Evolutionary conservation across 2,113 vertebrate species (phyloP).

Genomic region (Saguinus imperator): DNA sequence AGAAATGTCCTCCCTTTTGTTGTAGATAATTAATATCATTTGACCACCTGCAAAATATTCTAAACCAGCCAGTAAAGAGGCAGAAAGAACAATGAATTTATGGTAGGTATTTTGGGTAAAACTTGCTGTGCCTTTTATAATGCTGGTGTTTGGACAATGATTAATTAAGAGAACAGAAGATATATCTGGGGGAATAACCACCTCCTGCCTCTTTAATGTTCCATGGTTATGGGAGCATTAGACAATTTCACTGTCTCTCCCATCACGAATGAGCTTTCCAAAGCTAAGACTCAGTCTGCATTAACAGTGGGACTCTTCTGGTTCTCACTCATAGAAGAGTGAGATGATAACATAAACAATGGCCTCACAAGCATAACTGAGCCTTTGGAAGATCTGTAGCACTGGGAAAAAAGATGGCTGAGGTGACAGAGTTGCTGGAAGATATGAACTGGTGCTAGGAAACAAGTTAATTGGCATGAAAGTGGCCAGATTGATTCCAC

Average conservation of each 20-base stretch:
- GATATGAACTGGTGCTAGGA: neutral
- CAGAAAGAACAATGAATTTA: constrained; percentile 49
- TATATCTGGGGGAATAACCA: constrained; percentile 19
- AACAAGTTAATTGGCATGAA: neutral
- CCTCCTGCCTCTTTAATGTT: constrained; percentile 6
- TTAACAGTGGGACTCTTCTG: constrained; percentile 33
- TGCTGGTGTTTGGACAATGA: constrained; percentile 41
- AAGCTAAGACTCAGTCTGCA: neutral
- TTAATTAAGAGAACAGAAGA: constrained; percentile 57
- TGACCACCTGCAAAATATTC: constrained; percentile 50
- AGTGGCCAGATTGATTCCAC: neutral
- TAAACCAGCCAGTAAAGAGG: constrained; percentile 28
- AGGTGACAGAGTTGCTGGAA: neutral
- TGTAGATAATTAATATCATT: constrained; percentile 61
- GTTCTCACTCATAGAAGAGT: neutral
- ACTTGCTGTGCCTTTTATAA: neutral
- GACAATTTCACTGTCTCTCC: neutral
- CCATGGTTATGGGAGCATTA: neutral
- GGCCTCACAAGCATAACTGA: neutral
- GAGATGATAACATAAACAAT: constrained; percentile 6
- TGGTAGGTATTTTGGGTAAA: constrained; percentile 16
- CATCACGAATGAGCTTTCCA: constrained; percentile 17
- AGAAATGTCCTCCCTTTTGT: constrained; percentile 13
- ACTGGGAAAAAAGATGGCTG: neutral
- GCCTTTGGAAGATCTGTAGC: neutral